Base-by-base conservation (phyloP, 2,888 invertebrate genomes). In the Strigamia transsilvanica region DNA sequence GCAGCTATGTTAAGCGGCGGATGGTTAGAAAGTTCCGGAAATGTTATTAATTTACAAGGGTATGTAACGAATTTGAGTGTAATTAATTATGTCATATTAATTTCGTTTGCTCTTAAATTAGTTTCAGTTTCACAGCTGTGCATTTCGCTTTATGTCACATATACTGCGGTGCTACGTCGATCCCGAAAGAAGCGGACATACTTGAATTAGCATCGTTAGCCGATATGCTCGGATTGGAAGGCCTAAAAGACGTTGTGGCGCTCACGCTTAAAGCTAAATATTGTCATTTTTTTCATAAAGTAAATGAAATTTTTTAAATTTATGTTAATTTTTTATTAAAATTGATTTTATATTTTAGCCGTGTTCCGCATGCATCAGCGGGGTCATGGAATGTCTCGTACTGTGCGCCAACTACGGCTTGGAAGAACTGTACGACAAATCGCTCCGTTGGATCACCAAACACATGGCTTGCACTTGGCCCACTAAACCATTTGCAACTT, bases 241-340 rank as follows among this genome's bases (percentile, higher is more conserved):
- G 97, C 0, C 90, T 98, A 5, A 96, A 96, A 87, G 96, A 98
- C 89, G 94, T 96, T 2, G 95, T 97, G 0, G 93, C 94, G 86
- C 94, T 95, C 86, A 94, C 94, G 0, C 89, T 98, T 42, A 94
- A 94, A 88, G 92, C 92, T 23, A 94, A 94, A 88, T 95, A 95
- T 88, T 98, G 97, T 87, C 98, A 98, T 88, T 93, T 95, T 88
- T 98, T 98, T 88, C 98, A 98, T 87, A 93, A 94, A 90, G 94
- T 93, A 79, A 79, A 13, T 32, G 12, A 27, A 79, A 27, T 27
- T 34, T n/a, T 79, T 2, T 6, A 21, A 38, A 13, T 32, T 13
- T 32, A 9, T 2, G 2, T 18, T 27, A 15, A 27, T 13, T 83
- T 84, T 83, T 89, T 90, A 41, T 7, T 9, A 2, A 79, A 13